Evolutionary conservation across 2,797 vertebrate genomes (phyloP).

Genomic region (Cuniculus paca): DNA sequence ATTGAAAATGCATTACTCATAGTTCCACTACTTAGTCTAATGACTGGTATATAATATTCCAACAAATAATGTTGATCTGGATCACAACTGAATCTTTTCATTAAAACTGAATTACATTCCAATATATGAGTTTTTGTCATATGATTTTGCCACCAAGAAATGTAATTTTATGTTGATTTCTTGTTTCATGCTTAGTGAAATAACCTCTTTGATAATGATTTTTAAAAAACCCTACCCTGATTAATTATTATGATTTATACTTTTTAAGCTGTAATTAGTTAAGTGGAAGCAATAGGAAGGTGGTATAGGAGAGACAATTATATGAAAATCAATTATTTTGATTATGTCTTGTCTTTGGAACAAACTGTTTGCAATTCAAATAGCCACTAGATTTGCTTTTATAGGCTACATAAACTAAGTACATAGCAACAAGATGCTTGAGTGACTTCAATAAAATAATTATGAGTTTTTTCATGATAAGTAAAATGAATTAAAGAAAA

Average conservation of each 20-base stretch:
- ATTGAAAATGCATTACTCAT: not conserved
- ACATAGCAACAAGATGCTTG: not conserved
- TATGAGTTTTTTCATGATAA: not conserved
- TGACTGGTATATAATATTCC: not conserved
- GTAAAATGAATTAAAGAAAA: not conserved
- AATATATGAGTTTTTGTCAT: not conserved
- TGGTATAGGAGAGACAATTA: not conserved
- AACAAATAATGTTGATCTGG: not conserved
- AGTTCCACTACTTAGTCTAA: not conserved
- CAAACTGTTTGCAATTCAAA: not conserved
- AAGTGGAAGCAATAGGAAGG: not conserved
- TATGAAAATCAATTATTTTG: not conserved
- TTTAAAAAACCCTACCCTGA: not conserved
- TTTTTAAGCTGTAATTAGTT: not conserved
- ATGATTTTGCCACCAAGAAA: not conserved
- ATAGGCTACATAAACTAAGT: not conserved
- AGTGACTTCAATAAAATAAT: not conserved
- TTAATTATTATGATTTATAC: not conserved
- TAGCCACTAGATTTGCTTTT: not conserved
- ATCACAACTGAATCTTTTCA: not conserved
- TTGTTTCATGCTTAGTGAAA: not conserved
- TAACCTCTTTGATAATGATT: not conserved
- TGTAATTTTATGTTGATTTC: not conserved
- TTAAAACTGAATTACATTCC: not conserved
- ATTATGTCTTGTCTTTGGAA: not conserved